Base-by-base conservation (phyloP, 2,888 invertebrate species). In the Mythimna lalbum region DNA sequence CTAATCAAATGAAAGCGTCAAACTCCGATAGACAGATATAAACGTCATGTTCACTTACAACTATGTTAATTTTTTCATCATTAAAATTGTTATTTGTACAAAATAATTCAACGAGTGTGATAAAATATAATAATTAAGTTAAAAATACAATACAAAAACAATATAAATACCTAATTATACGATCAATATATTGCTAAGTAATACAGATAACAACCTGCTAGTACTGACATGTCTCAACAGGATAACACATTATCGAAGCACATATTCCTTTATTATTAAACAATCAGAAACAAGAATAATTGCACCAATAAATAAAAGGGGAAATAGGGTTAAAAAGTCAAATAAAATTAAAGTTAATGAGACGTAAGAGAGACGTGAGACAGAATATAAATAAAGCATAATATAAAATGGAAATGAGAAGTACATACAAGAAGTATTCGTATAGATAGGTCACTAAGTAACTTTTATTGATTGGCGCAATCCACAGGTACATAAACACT, bases 21-120 rank as follows among this genome's bases (percentile, higher is more conserved):
- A 76, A 81, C 73, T 78, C 72, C 75, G 74, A 68, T 61, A 73
- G 75, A 76, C 81, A 80, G 68, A 82, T 66, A 84, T 78, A 80
- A 78, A 75, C 83, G 78, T 83, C 77, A 85, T 77, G 72, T 83
- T 87, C 84, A 85, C 92, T 92, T 94, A 94, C 77, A 90, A 88
- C 93, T 95, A 95, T 86, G 90, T 93, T 94, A 94, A 90, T 91
- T 93, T 90, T 88, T 88, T 78, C 88, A 89, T 91, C 89, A 92
- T 91, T 92, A 93, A 92, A 94, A 94, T 93, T 92, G 93, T 94
- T 95, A 94, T 95, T 95, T 95, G 96, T 95, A 96, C 96, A 95
- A 93, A 95, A 93, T 94, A 94, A 94, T 94, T 94, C 94, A 94
- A 95, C 95, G 93, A 94, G 94, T 92, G 91, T 91, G 88, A 95